Percentiles rank a stretch among this genome's conserved stretches.
phyloP scores from a whole-genome alignment of 1,140 invertebrate species.

The Aphaenogaster ashmeadi region DNA sequence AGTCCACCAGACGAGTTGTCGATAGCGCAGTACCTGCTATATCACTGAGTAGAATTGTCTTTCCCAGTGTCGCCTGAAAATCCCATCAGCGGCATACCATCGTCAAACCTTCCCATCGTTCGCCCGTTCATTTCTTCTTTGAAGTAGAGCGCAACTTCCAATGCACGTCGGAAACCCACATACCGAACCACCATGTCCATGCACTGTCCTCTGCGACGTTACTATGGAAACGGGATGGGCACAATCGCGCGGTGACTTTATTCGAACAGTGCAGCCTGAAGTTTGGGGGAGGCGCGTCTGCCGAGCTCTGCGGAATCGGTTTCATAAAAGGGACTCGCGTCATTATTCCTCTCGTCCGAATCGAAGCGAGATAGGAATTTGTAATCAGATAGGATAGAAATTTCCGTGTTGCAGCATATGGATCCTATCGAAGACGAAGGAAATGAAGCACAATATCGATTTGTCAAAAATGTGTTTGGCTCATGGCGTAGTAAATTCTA shows the following conservation, averaged over 20 bases:
- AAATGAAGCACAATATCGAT: not conserved
- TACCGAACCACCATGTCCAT: constrained; percentile 58
- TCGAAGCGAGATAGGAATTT: constrained; percentile 57
- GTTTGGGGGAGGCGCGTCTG: constrained; percentile 17
- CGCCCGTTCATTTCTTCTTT: constrained; percentile 51
- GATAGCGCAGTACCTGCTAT: constrained; percentile 83
- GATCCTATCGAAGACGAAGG: not conserved
- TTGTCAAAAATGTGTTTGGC: not conserved
- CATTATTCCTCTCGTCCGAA: constrained; percentile 54
- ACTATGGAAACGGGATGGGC: constrained; percentile 33
- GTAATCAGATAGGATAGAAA: constrained; percentile 49
- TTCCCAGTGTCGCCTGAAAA: constrained; percentile 51
- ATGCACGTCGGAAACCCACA: constrained; percentile 69
- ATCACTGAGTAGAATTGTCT: constrained; percentile 80
- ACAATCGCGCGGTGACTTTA: constrained; percentile 68
- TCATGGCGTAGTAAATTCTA: not conserved
- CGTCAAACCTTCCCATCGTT: constrained; percentile 45
- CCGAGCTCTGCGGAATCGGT: constrained; percentile 51
- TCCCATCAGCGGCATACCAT: constrained; percentile 59
- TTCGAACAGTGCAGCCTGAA: constrained; percentile 68
- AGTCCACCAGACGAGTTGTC: constrained; percentile 87
- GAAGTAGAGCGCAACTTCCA: constrained; percentile 67
- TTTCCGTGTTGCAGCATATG: constrained; percentile 4
- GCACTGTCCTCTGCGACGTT: constrained; percentile 64
- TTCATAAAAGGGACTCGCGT: constrained; percentile 47